phyloP scores from a whole-genome alignment of 2,888 invertebrate species.

The Ophion costatus region DNA sequence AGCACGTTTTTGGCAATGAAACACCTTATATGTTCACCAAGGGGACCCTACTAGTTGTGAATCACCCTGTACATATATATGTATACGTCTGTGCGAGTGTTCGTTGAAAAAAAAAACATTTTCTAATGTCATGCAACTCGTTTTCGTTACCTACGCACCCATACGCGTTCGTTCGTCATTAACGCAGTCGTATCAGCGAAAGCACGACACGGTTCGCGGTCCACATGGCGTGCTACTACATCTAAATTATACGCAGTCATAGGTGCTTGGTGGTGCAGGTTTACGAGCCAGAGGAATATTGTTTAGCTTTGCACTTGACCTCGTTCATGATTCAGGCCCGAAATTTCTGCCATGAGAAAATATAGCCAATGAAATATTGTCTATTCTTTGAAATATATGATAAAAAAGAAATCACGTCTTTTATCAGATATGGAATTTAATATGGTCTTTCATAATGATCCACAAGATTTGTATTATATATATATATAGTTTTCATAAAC shows the following conservation, averaged over 20 bases:
- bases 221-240: background rate
- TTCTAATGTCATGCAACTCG: background rate
- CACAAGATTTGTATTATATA: too few relatives aligned
- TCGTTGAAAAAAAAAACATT: background rate
- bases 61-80: background rate
- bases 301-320: background rate
- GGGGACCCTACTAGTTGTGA: too few relatives aligned
- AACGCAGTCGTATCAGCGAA: background rate
- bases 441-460: background rate
- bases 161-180: background rate
- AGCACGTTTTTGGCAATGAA: too few relatives aligned
- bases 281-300: background rate
- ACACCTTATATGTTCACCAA: too few relatives aligned
- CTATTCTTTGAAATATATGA: background rate
- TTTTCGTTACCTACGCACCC: background rate
- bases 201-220: background rate
- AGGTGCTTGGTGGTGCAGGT: background rate
- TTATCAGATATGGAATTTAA: background rate
- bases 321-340: background rate
- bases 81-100: background rate
- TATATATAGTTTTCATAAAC: too few relatives aligned
- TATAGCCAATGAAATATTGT: background rate
- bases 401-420: background rate
- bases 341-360: background rate
- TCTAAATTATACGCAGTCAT: constrained; percentile 3